Evolutionary conservation across 2,797 vertebrate genomes (phyloP).

Genomic region (Babyrousa celebensis): DNA sequence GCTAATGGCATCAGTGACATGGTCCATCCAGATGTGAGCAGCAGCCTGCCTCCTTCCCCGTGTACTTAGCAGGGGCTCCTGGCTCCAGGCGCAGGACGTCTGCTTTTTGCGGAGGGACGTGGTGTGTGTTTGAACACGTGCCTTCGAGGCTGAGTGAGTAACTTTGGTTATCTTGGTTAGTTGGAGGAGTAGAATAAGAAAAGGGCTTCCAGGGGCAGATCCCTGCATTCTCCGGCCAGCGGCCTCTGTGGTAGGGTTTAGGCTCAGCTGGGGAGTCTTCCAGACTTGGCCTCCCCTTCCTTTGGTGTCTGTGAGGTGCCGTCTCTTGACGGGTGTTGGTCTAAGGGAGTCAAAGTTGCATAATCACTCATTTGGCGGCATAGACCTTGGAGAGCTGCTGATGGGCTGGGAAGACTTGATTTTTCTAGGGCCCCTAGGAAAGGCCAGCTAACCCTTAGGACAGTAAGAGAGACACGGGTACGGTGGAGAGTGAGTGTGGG

Average conservation of each 20-base stretch:
- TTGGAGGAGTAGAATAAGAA: constrained; percentile 58
- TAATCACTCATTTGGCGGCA: background rate
- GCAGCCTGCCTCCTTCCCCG: background rate
- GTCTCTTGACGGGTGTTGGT: background rate
- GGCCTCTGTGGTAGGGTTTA: background rate
- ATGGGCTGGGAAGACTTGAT: background rate
- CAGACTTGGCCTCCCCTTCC: constrained; percentile 45
- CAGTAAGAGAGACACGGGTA: background rate
- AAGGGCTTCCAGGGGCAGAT: constrained; percentile 1
- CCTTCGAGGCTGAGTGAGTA: constrained; percentile 64
- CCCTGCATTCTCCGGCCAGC: background rate
- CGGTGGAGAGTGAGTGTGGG: background rate
- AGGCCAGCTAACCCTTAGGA: background rate
- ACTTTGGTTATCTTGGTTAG: background rate
- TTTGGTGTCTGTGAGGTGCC: background rate
- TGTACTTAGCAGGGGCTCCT: background rate
- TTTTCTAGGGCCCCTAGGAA: background rate
- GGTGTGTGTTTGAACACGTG: constrained; percentile 25
- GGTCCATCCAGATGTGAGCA: background rate
- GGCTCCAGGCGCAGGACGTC: background rate
- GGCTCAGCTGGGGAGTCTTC: background rate
- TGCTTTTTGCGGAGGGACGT: constrained; percentile 67
- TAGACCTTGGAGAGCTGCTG: background rate
- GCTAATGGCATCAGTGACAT: background rate
- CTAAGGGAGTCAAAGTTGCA: background rate